Evolutionary conservation across 1,140 invertebrate genomes (phyloP).

Genomic region (Zaprionus inermis): DNA sequence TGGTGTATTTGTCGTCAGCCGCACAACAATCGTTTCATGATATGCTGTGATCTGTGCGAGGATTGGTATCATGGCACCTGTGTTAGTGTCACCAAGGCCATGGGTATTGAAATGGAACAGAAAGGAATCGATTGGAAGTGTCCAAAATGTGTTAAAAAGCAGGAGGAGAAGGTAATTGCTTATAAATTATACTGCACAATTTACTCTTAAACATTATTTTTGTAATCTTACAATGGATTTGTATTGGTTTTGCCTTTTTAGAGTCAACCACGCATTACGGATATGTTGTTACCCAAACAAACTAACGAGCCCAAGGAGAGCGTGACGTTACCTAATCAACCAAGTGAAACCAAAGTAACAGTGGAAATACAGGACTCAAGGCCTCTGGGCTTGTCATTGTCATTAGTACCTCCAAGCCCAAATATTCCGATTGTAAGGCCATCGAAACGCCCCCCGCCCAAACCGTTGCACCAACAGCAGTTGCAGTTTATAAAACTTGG

Average conservation of each 20-base stretch:
- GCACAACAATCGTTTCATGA: constrained; percentile 98
- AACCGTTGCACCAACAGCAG: constrained; percentile 51
- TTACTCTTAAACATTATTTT: neutral
- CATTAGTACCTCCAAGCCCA: constrained; percentile 1
- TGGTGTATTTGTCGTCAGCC: constrained; percentile 98
- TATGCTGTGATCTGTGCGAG: constrained; percentile 97
- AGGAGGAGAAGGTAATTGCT: constrained; percentile 66
- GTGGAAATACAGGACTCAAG: constrained; percentile 19
- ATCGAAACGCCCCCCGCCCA: constrained; percentile 28
- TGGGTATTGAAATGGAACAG: constrained; percentile 95
- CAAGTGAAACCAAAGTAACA: constrained; percentile 44
- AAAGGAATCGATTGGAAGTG: constrained; percentile 96
- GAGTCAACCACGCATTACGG: constrained; percentile 76
- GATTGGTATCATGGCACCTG: constrained; percentile 99
- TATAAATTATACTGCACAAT: neutral
- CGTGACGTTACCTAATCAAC: constrained; percentile 26
- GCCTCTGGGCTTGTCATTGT: constrained; percentile 2
- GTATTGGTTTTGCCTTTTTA: neutral
- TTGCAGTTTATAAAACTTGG: constrained; percentile 63
- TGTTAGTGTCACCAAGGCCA: constrained; percentile 95
- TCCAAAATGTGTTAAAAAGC: constrained; percentile 90
- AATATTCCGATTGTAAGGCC: constrained; percentile 21
- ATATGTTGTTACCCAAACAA: constrained; percentile 57
- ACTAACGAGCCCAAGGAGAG: constrained; percentile 4
- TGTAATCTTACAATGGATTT: neutral